A percentile compares a stretch with the other conserved stretches of the same genome.
Conservation (phyloP, 2,888 invertebrate genomes). For the Dryococelus australis region DNA sequence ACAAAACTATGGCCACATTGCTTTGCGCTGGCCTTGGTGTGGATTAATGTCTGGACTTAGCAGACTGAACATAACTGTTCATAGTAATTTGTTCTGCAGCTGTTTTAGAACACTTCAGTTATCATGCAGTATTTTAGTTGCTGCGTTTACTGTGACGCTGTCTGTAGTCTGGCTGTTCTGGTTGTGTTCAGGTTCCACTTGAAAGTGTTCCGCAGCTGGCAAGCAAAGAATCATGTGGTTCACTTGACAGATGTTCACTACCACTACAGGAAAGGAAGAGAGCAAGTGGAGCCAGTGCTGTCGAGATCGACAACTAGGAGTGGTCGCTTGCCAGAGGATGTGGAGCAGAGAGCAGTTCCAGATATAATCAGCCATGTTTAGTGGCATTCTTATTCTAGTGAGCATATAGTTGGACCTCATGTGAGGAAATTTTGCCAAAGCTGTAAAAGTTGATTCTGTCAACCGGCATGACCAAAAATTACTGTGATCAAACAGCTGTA, state of each 20-base stretch:
- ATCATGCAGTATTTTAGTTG: too few species aligned
- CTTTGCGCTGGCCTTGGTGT: too few species aligned
- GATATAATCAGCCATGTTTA: constrained; percentile 5
- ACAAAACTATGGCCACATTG: too few species aligned
- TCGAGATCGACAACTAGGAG: neutral
- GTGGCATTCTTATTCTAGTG: neutral
- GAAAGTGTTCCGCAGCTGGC: constrained; percentile 54
- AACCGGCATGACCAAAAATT: neutral
- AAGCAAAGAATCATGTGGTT: constrained; percentile 51
- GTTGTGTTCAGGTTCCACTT: constrained; percentile 37
- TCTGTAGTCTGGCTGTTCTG: neutral
- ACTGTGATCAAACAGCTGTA: neutral
- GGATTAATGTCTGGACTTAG: too few species aligned
- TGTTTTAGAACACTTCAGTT: too few species aligned
- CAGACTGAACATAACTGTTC: too few species aligned
- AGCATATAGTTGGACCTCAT: too few species aligned
- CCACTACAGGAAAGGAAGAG: neutral
- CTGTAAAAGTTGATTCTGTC: too few species aligned
- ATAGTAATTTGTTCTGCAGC: too few species aligned
- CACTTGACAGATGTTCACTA: constrained; percentile 13
- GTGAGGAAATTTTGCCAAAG: too few species aligned
- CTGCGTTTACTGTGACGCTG: neutral
- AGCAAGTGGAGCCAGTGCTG: neutral
- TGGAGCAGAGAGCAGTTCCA: neutral
- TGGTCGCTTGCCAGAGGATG: neutral